Evolutionary conservation across 2,797 vertebrate genomes (phyloP), one percentile per base, ranked within the genome.

Genomic region (Macropodus opercularis): DNA sequence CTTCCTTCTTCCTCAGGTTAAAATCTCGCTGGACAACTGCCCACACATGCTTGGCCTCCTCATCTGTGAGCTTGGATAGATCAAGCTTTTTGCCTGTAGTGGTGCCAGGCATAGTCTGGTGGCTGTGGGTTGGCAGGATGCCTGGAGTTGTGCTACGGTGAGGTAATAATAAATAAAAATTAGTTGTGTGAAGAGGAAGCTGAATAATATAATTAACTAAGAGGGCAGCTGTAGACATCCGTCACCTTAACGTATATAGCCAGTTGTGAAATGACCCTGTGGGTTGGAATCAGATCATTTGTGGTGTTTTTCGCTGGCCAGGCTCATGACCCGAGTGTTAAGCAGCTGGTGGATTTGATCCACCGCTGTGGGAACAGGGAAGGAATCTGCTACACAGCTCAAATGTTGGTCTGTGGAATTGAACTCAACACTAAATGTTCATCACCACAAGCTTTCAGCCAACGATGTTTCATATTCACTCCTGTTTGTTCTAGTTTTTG

Each of bases 21-120:
- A 98, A 94, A 81, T 99, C 96, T 51, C 96, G 89, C 41, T 95
- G 95, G 24, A 98, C 88, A 0, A 98, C 97, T 0, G 94, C 91
- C 95, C 94, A 97, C 9, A 99, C 84, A 1, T 98, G 97, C 63
- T 90, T 90, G 65, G 94, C 96, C 81, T 99, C 96, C 9, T 95
- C 96, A 3, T 98, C 96, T 0, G 95, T 96, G 39, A 99, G 93
- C 75, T 89, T 93, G 83, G 96, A 96, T 9, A 99, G 93, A 80
- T 99, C 96, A 87, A 99, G 87, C 78, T 93, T 96, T 77, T 86
- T 93, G 34, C 87, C 94, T 85, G 92, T 86, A 31, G 64, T 46
- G 13, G 54, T 58, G 38, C 60, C 71, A n/a, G 66, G 63, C 85
- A 91, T 83, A n/a, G 67, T 75, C 1, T 5, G 29, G 34, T 34